phyloP scores from a whole-genome alignment of 2,113 vertebrate genomes.

The Tonatia bakeri region DNA sequence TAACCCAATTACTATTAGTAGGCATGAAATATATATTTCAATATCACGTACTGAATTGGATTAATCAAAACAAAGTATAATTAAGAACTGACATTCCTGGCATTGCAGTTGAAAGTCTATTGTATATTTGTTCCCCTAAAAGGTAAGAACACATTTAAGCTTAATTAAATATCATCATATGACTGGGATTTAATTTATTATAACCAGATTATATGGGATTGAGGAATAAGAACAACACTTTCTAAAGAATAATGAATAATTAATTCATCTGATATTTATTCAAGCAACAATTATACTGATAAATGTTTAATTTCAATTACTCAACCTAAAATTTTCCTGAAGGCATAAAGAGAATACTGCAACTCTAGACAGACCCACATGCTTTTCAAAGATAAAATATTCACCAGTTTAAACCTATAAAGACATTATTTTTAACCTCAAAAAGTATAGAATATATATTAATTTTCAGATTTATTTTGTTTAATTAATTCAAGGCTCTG shows the following conservation, averaged over 20 bases:
- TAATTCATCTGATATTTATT: conserved; percentile 40
- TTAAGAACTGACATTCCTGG: neutral
- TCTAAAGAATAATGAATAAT: neutral
- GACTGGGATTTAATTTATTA: neutral
- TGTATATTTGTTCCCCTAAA: neutral
- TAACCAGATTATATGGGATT: neutral
- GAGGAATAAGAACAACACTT: neutral
- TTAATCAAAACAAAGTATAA: neutral
- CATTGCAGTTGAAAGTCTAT: neutral
- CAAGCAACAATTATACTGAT: conserved; percentile 38
- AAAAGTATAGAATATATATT: neutral
- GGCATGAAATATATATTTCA: neutral
- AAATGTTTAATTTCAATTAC: neutral
- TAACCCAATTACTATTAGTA: neutral
- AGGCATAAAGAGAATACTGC: neutral
- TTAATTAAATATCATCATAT: neutral
- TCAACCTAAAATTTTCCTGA: neutral
- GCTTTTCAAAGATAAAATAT: neutral
- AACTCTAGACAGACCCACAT: neutral
- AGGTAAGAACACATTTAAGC: neutral
- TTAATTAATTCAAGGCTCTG: neutral
- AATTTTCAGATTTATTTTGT: neutral
- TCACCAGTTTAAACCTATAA: neutral
- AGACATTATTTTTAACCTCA: neutral
- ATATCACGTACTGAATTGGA: neutral